phyloP scores from a whole-genome alignment of 2,797 vertebrate species.

The Eidolon dupreanum region DNA sequence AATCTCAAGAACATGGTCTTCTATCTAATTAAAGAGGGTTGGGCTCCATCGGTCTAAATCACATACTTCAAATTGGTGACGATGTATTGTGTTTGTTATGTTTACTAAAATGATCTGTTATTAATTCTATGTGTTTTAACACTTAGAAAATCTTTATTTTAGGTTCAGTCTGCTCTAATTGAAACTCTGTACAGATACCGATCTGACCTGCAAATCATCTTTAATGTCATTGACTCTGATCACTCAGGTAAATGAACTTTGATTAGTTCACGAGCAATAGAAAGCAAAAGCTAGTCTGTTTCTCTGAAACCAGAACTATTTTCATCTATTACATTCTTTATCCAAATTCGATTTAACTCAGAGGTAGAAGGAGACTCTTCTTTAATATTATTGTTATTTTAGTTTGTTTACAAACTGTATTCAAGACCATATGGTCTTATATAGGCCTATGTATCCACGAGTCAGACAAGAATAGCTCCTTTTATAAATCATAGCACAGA shows the following conservation, averaged over 20 bases:
- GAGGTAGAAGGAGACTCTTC: not conserved
- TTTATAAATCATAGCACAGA: conserved; percentile 53
- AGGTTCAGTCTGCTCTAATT: conserved; percentile 92
- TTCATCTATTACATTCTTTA: conserved; percentile 53
- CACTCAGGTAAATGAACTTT: conserved; percentile 90
- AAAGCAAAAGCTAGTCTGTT: conserved; percentile 49
- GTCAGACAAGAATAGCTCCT: conserved; percentile 4
- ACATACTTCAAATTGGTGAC: not conserved
- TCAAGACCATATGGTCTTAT: not conserved
- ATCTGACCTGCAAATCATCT: conserved; percentile 95
- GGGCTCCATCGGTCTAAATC: conserved; percentile 10
- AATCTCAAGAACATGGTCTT: not conserved
- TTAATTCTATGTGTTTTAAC: conserved; percentile 51
- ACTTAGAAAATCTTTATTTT: conserved; percentile 74
- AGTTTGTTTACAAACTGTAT: conserved; percentile 35
- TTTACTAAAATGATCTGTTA: conserved; percentile 41
- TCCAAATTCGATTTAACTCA: conserved; percentile 25
- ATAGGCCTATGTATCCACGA: not conserved
- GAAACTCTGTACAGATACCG: conserved; percentile 95
- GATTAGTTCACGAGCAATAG: conserved; percentile 19
- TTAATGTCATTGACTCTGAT: conserved; percentile 96
- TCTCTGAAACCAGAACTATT: conserved; percentile 34
- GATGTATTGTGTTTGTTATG: conserved; percentile 14
- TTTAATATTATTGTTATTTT: conserved; percentile 54
- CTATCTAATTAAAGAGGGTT: not conserved